A percentile compares a stretch with the other conserved stretches of the same genome.
These are phyloP conservation scores for Solea senegalensis DNA, from an alignment of 2,113 vertebrate species.

Conservation along the genomic window DNA sequence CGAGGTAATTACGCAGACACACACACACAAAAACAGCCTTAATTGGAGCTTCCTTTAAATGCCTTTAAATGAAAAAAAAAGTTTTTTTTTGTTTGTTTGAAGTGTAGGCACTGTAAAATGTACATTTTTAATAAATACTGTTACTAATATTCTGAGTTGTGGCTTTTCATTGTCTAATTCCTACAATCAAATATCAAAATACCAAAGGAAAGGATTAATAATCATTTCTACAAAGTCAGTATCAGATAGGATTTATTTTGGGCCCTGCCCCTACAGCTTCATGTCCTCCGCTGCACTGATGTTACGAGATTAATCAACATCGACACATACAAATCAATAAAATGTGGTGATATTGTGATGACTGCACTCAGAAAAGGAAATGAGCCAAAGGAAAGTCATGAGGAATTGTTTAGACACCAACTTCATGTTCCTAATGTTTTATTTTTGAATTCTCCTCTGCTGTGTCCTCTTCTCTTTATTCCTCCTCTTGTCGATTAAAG, in stretches of 20 bases:
- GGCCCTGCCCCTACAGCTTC: not conserved
- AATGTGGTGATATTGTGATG: not conserved
- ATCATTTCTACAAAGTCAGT: not conserved
- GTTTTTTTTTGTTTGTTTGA: too few relatives aligned
- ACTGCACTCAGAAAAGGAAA: not conserved
- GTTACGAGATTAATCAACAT: not conserved
- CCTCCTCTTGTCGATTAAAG: constrained; percentile 29
- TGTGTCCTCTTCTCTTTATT: not conserved
- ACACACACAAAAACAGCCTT: too few relatives aligned
- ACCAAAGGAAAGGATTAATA: too few relatives aligned
- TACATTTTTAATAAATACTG: too few relatives aligned
- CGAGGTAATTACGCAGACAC: too few relatives aligned
- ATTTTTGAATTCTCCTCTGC: not conserved
- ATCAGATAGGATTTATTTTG: not conserved
- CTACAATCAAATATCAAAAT: too few relatives aligned
- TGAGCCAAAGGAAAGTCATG: constrained; percentile 24
- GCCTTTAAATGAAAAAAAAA: too few relatives aligned
- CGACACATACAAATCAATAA: constrained; percentile 5
- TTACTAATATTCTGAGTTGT: too few relatives aligned
- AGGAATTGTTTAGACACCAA: not conserved
- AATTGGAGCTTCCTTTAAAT: too few relatives aligned
- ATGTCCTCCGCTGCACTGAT: not conserved
- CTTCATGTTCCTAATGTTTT: not conserved
- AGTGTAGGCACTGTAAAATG: too few relatives aligned
- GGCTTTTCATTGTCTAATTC: too few relatives aligned